Conservation (phyloP, 1,140 invertebrate genomes). For the Eumaeus atala region DNA sequence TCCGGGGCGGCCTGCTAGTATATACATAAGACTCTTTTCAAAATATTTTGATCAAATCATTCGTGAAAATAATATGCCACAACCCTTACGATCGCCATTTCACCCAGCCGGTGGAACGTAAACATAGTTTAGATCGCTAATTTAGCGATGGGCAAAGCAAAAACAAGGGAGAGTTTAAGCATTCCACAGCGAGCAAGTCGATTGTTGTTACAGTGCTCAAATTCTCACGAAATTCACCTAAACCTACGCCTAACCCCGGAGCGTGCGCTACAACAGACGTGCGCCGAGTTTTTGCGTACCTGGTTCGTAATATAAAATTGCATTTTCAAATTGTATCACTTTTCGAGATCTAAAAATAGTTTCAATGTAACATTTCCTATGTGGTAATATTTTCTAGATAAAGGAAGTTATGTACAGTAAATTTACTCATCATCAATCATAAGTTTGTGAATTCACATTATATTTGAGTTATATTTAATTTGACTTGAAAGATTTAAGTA, state of each 20-base stretch:
- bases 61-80: background rate
- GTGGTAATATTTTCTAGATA: no score
- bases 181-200: constrained; percentile 17
- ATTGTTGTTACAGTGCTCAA: constrained; percentile 22
- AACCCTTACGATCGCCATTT: background rate
- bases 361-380: no score
- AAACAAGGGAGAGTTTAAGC: constrained; percentile 20
- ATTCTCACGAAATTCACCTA: constrained; percentile 25
- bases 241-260: constrained; percentile 11
- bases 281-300: constrained; percentile 2
- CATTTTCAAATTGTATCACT: constrained; percentile 7
- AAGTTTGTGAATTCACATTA: no score
- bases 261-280: constrained; percentile 9
- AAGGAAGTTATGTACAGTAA: no score
- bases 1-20: no score
- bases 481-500: no score
- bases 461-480: no score
- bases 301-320: background rate
- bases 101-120: background rate
- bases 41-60: background rate
- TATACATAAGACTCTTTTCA: background rate
- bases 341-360: background rate
- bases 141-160: constrained; percentile 18
- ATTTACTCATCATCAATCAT: no score
- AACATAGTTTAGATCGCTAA: constrained; percentile 15